Evolutionary conservation across 2,113 vertebrate genomes (phyloP).

Genomic region (Carassius auratus): DNA sequence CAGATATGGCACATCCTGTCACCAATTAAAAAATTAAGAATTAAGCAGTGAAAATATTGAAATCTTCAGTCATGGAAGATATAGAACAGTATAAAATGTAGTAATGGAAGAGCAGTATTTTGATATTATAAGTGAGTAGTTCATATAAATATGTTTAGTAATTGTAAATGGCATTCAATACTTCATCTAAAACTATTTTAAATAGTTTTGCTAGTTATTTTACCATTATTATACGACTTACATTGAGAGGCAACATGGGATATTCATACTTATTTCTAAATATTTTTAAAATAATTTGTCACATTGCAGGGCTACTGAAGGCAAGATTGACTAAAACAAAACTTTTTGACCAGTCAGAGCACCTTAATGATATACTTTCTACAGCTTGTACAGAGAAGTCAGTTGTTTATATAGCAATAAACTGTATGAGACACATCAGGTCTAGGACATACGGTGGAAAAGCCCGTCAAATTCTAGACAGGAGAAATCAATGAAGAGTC

Average conservation of each 20-base stretch:
- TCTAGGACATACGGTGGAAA: neutral
- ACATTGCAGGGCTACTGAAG: neutral
- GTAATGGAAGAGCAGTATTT: neutral
- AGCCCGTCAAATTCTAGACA: neutral
- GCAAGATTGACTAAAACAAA: neutral
- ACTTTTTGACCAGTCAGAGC: neutral
- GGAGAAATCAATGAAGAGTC: constrained; percentile 46
- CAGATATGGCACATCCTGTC: constrained; percentile 92
- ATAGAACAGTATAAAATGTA: neutral
- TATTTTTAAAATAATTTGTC: too few species aligned
- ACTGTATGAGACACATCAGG: neutral
- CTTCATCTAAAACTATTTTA: neutral
- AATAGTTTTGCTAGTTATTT: neutral
- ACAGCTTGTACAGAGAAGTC: neutral
- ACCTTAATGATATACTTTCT: neutral
- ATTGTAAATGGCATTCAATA: neutral
- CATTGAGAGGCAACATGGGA: neutral
- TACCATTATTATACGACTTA: neutral
- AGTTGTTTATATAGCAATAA: neutral
- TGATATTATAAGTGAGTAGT: neutral
- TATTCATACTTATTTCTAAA: neutral
- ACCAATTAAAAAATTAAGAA: neutral
- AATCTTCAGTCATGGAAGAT: neutral
- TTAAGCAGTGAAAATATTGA: neutral
- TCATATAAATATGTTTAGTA: neutral